Percentiles rank a stretch among this genome's conserved stretches.
phyloP scores from a whole-genome alignment of 2,888 invertebrate genomes.

The Trachelus iudaicus region DNA sequence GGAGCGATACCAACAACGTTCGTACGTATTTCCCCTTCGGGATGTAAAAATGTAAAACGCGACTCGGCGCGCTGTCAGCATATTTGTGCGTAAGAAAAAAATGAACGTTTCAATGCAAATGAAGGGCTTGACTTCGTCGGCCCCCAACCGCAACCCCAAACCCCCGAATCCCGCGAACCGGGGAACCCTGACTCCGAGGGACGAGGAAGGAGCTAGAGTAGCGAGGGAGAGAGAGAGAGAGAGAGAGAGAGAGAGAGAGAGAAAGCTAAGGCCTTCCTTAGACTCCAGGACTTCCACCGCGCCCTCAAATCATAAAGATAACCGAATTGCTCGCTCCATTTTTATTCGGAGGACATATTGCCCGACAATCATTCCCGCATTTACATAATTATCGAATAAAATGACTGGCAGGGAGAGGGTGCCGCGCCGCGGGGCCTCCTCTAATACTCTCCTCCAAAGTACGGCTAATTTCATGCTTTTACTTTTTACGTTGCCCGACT shows the following conservation, averaged over 20 bases:
- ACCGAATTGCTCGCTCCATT: conserved; percentile 60
- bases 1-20: background rate
- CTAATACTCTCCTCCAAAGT: conserved; percentile 34
- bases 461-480: conserved; percentile 55
- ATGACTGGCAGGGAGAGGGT: conserved; percentile 67
- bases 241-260: conserved; percentile 7
- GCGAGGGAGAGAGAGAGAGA: background rate
- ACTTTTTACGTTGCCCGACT: conserved; percentile 28
- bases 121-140: conserved; percentile 53
- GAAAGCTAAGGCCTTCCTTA: conserved; percentile 5
- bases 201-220: conserved; percentile 4
- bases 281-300: conserved; percentile 24
- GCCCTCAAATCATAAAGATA: conserved; percentile 62
- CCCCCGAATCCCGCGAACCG: background rate
- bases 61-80: conserved; percentile 54
- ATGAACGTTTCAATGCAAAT: conserved; percentile 63
- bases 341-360: conserved; percentile 63
- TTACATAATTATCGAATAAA: conserved; percentile 66
- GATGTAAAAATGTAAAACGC: conserved; percentile 58
- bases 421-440: conserved; percentile 27
- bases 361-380: conserved; percentile 64
- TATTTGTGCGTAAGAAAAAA: conserved; percentile 53
- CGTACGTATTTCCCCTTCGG: conserved; percentile 2
- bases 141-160: conserved; percentile 28
- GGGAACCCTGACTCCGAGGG: conserved; percentile 15